Conservation (phyloP, 2,797 vertebrate genomes). For the Pseudomugil tenellus region DNA sequence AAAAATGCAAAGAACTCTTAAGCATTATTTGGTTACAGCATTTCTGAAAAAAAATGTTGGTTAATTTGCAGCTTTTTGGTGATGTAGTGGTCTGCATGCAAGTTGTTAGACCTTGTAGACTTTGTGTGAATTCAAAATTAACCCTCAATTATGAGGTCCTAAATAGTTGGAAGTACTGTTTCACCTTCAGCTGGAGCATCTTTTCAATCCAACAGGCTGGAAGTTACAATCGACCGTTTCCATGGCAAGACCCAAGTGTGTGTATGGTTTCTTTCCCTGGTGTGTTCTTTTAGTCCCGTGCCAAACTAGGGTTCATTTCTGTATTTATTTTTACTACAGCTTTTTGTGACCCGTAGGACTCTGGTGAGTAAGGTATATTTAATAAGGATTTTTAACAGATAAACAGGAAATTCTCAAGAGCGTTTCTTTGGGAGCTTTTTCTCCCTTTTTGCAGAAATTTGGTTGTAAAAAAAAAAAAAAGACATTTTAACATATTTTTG, state of each 20-base stretch:
- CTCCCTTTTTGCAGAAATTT: too few relatives aligned
- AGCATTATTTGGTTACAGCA: slow-evolving; percentile 47
- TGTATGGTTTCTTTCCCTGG: neutral
- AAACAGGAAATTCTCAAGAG: too few relatives aligned
- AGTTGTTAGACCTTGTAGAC: slow-evolving; percentile 29
- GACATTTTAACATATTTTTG: too few relatives aligned
- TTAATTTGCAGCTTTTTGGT: slow-evolving; percentile 56
- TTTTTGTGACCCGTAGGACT: neutral
- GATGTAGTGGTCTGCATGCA: slow-evolving; percentile 20
- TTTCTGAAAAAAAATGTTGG: slow-evolving; percentile 32
- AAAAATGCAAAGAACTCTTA: slow-evolving; percentile 25
- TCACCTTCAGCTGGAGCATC: slow-evolving; percentile 39
- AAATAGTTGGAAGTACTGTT: slow-evolving; percentile 22
- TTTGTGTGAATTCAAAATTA: slow-evolving; percentile 47
- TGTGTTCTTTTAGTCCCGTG: neutral
- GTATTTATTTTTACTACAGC: neutral
- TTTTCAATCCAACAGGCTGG: slow-evolving; percentile 30
- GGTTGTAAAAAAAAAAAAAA: too few relatives aligned
- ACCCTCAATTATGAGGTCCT: slow-evolving; percentile 41
- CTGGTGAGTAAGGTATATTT: too few relatives aligned
- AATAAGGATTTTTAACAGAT: neutral
- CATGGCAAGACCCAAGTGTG: slow-evolving; percentile 13
- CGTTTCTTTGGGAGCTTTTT: too few relatives aligned
- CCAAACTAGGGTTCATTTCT: neutral
- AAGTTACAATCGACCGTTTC: slow-evolving; percentile 31